Percentiles rank a stretch among this genome's conserved stretches.
Evolutionary conservation across 2,113 vertebrate genomes (phyloP).

Genomic region (Taxidea taxus): DNA sequence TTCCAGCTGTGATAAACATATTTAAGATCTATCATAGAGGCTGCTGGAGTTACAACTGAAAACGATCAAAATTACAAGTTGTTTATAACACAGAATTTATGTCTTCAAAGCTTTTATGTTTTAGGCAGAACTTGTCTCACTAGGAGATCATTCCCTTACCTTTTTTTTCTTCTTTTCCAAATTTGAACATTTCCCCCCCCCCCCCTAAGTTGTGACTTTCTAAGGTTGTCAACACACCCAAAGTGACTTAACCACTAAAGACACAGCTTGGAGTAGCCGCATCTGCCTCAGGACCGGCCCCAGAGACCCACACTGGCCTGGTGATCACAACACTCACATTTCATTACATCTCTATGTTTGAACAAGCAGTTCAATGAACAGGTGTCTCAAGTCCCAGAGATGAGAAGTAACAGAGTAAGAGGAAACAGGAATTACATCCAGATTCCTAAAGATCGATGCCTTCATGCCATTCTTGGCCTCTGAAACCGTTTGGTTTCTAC

Average conservation of each 20-base stretch:
- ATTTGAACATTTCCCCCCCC: not conserved
- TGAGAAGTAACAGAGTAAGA: conserved; percentile 19
- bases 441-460: conserved; percentile 20
- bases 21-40: conserved; percentile 71
- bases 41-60: conserved; percentile 70
- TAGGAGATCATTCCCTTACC: conserved; percentile 72
- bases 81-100: conserved; percentile 76
- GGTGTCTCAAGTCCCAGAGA: not conserved
- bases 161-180: conserved; percentile 61
- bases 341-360: not conserved
- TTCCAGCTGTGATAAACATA: conserved; percentile 73
- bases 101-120: conserved; percentile 61
- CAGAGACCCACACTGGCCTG: fast-evolving
- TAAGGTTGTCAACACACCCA: conserved; percentile 57
- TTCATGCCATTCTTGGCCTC: not conserved
- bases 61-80: conserved; percentile 78
- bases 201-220: conserved; percentile 44
- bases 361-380: not conserved
- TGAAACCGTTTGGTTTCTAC: conserved; percentile 20
- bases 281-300: not conserved
- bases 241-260: conserved; percentile 69
- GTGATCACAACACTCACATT: not conserved
- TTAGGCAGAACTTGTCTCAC: conserved; percentile 72
- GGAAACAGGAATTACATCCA: not conserved
- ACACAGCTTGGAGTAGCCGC: not conserved